Evolutionary conservation across 1,140 invertebrate genomes (phyloP), one percentile per base, ranked within the genome.

Genomic region (Archivesica marissinica): DNA sequence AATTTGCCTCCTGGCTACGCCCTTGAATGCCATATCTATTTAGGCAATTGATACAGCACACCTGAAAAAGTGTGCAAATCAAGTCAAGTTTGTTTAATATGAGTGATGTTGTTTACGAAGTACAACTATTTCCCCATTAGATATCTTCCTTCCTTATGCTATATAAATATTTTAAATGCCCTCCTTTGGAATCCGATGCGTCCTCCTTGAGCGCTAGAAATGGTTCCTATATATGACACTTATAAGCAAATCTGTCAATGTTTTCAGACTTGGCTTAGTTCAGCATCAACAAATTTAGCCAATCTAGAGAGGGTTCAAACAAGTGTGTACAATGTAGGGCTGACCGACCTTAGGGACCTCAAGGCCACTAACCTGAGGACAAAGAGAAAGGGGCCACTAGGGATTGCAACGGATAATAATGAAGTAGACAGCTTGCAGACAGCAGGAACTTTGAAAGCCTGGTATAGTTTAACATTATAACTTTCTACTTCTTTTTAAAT

Each of bases 281-380:
- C 91, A 59, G 85, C 89, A 30, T 82, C 77, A 84, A 88, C 61
- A 17, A 89, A 89, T 0, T 79, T 91, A 15, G 70, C 76, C 17
- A 61, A 88, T 35, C 76, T 91, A 39, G 89, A 91, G 39, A 86
- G 88, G 25, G 85, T 91, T 15, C 89, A 91, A 54, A 74, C 88
- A 13, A 88, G 72, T 23, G 88, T 91, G 0, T 91, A 91, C 78
- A 91, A 90, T 68, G 59, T 91, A 77, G 91, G 89, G 28, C 39
- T 91, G 9, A 66, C 52, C 15, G 89, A 90, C 56, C 28, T 84
- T 0, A 83, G 81, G 23, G 86, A 89, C 20, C 72, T 91, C 1
- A 87, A 87, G 52, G 86, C 86, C n/a, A 85, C 82, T 35, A 84
- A 87, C 50, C n/a, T 88, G 23, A 44, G 72, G 47, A 47, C 39